Conservation (phyloP, 64 coral and sea anemone species). For the Pachyseris speciosa region DNA sequence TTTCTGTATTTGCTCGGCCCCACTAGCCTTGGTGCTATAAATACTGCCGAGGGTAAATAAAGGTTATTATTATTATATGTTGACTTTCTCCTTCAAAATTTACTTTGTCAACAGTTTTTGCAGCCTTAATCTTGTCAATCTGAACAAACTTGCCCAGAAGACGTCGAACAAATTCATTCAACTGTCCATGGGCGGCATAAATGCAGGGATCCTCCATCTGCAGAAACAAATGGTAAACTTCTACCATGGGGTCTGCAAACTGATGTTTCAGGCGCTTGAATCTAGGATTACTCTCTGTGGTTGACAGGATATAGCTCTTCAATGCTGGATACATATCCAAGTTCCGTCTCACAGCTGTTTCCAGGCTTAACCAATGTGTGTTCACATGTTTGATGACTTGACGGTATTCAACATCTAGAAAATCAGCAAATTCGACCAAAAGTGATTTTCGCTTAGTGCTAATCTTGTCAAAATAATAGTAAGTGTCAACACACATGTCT, state of each 20-base stretch:
- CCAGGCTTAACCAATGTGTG: slow-evolving; percentile 47
- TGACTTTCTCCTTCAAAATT: background rate
- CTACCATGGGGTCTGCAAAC: slow-evolving; percentile 41
- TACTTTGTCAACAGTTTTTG: background rate
- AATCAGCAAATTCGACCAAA: background rate
- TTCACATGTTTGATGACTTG: slow-evolving; percentile 38
- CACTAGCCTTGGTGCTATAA: too few species aligned
- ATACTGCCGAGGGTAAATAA: too few species aligned
- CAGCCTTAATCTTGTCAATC: slow-evolving; percentile 22
- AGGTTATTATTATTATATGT: too few species aligned
- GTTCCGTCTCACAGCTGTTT: slow-evolving; percentile 28
- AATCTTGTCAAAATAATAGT: slow-evolving; percentile 46
- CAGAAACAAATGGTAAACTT: slow-evolving; percentile 57
- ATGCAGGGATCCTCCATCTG: slow-evolving; percentile 63
- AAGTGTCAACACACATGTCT: slow-evolving; percentile 8
- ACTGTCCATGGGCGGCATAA: background rate
- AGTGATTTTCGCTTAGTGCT: slow-evolving; percentile 5
- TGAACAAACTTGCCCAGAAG: slow-evolving; percentile 36
- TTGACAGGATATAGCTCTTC: slow-evolving; percentile 48
- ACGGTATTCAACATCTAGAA: background rate
- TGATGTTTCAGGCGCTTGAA: slow-evolving; percentile 50
- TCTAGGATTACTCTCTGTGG: background rate
- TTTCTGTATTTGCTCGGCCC: too few species aligned
- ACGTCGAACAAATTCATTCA: slow-evolving; percentile 1
- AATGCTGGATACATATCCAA: slow-evolving; percentile 32